Conservation (phyloP, 2,797 vertebrate genomes). For the Halcyon smyrnensis region DNA sequence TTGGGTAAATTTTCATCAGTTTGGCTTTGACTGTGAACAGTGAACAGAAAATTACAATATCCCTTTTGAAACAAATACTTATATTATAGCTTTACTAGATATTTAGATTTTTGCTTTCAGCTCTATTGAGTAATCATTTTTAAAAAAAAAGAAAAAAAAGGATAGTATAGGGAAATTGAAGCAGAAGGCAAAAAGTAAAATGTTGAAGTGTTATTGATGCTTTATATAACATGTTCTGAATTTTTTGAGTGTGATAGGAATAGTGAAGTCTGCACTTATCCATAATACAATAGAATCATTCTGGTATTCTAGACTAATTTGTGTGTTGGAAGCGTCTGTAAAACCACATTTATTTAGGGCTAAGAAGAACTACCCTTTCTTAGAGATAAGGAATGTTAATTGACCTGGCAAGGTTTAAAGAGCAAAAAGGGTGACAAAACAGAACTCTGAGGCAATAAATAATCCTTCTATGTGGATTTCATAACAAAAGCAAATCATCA, state of each 20-base stretch:
- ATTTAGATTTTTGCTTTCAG: background rate
- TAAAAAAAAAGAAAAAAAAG: background rate
- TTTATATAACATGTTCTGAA: constrained; percentile 1
- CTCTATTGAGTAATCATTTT: background rate
- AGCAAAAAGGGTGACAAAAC: constrained; percentile 10
- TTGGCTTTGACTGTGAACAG: background rate
- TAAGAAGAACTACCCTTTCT: constrained; percentile 22
- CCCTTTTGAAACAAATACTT: background rate
- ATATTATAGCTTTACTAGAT: background rate
- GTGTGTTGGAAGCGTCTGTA: constrained; percentile 11
- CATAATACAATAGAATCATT: background rate
- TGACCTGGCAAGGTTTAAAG: constrained; percentile 1
- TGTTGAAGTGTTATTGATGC: background rate
- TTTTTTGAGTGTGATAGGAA: constrained; percentile 21
- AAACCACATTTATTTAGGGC: constrained; percentile 31
- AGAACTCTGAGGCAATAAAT: background rate
- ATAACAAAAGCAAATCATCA: background rate
- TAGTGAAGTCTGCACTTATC: constrained; percentile 4
- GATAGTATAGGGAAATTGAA: background rate
- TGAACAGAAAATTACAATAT: background rate
- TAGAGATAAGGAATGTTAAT: constrained; percentile 54
- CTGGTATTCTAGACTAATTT: constrained; percentile 15
- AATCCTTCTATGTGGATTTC: background rate
- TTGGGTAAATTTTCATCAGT: background rate
- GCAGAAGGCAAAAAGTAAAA: background rate